phyloP scores from a whole-genome alignment of 2,888 invertebrate genomes.

The Watsonalla cultraria region DNA sequence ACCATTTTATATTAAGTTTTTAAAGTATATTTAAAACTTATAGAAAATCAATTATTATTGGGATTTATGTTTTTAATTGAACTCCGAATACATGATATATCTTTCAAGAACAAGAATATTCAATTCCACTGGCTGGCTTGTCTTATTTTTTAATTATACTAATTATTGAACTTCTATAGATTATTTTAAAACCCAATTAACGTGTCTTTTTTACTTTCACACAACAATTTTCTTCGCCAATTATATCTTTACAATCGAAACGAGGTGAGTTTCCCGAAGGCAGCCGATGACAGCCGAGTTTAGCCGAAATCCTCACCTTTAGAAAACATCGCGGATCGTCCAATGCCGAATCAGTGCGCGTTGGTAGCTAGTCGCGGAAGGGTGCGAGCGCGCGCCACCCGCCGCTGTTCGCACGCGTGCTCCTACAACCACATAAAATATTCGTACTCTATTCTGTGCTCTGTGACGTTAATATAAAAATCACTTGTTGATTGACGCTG shows the following conservation, averaged over 20 bases:
- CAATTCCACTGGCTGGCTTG: no score
- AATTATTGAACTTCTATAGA: neutral
- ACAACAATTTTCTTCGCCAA: constrained; percentile 14
- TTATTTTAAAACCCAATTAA: neutral
- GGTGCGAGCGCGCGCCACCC: constrained; percentile 30
- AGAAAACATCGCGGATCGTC: constrained; percentile 50
- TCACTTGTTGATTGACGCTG: constrained; percentile 40
- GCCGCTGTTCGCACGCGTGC: constrained; percentile 31
- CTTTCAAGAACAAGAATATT: no score
- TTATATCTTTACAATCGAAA: constrained; percentile 67
- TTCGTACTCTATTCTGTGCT: constrained; percentile 46
- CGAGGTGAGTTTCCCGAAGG: constrained; percentile 61
- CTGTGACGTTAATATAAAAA: constrained; percentile 44
- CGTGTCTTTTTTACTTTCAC: no score
- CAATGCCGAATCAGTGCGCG: constrained; percentile 73
- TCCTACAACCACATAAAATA: constrained; percentile 41
- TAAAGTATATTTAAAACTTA: no score
- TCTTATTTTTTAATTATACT: neutral
- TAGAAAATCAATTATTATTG: no score
- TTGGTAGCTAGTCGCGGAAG: constrained; percentile 45
- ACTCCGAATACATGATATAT: no score
- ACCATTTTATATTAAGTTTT: no score
- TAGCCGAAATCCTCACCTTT: constrained; percentile 71
- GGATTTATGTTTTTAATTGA: no score
- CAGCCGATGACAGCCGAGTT: constrained; percentile 55